Percentiles rank a stretch among this genome's conserved stretches.
Evolutionary conservation across 2,888 invertebrate genomes (phyloP).

Genomic region (Phytoseiulus persimilis): DNA sequence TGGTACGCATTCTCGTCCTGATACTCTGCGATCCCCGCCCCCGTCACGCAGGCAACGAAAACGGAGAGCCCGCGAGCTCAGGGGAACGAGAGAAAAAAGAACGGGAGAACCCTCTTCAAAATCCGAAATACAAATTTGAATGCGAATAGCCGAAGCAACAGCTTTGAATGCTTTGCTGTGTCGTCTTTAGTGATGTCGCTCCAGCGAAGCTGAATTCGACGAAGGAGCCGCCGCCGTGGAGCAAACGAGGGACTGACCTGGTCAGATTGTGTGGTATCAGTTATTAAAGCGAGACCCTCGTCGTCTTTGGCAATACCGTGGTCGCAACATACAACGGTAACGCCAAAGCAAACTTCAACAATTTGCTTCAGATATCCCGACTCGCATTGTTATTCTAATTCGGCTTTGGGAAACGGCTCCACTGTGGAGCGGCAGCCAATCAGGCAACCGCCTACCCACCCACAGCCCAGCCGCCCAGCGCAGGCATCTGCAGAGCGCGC

Average conservation of each 20-base stretch:
- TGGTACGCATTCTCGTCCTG: too few relatives aligned
- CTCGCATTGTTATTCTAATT: background rate
- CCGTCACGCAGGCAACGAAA: background rate
- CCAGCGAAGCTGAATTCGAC: background rate
- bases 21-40: too few relatives aligned
- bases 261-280: background rate
- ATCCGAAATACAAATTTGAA: background rate
- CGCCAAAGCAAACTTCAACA: background rate
- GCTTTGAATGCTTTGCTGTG: background rate
- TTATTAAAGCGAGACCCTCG: background rate
- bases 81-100: background rate
- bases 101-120: background rate
- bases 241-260: background rate
- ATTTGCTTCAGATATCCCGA: background rate
- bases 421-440: background rate
- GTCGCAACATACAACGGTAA: background rate
- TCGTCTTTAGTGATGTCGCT: background rate
- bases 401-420: background rate
- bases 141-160: background rate
- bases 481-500: too few relatives aligned
- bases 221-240: background rate
- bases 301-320: background rate
- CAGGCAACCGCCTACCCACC: background rate
- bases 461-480: too few relatives aligned
- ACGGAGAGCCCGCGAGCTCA: background rate